Base-by-base conservation (phyloP, 2,797 vertebrate genomes). In the Anomalospiza imberbis region DNA sequence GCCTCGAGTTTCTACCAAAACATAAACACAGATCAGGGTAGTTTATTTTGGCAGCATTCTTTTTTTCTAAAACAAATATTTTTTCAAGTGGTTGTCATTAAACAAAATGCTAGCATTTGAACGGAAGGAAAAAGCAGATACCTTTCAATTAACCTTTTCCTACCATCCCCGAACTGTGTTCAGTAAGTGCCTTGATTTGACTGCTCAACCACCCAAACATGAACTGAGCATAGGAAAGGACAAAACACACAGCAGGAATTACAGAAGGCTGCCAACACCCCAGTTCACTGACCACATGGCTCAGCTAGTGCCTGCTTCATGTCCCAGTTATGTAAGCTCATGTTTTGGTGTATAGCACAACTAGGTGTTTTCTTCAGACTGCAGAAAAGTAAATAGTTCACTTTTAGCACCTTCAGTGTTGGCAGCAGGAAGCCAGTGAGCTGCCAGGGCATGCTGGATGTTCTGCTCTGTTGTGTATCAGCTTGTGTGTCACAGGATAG, bases 401-500 rank as follows among this genome's bases (percentile, higher is more conserved):
- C 53, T 87, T 79, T 42, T 47, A n/a, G 28, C 87, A 85, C 65
- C 61, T 67, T 91, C 29, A 11, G 44, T 45, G 34, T 9, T 60
- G 85, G 87, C 84, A 85, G 85, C 61, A 67, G 68, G 60, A 60
- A 76, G 84, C 75, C 86, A 92, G 22, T 5, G 76, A 94, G 55
- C 74, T 85, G 67, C 36, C 86, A 73, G 63, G 54, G 17, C 45
- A 2, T 44, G 32, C 51, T 87, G 71, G 40, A 32, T 87, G 76
- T 78, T 84, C 88, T 84, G 36, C 71, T 79, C 82, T 84, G 40
- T 21, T 63, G 15, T 42, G 6, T 20, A 29, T 68, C 54, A 77
- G 50, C 61, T 74, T 50, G 19, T 60, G 5, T 26, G 20, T 40
- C 77, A 60, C 36, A 74, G 57, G 26, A 40, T 10, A 62, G 65